These are phyloP conservation scores for Martes martes DNA, from an alignment of 2,113 vertebrate species.

Conservation along the genomic window DNA sequence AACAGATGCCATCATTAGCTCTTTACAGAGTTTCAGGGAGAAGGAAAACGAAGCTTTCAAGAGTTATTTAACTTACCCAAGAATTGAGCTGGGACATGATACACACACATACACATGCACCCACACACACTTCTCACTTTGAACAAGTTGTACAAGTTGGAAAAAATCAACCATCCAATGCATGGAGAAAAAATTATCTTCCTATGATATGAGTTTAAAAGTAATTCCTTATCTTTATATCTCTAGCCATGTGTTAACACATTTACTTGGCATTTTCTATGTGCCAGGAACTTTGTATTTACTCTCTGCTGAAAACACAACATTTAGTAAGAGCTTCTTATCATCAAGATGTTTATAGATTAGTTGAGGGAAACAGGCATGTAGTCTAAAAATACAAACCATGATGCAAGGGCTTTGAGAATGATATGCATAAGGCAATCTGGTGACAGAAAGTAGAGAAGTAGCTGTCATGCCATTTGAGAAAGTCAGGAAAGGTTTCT, in stretches of 20 bases:
- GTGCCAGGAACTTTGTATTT: neutral
- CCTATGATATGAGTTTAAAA: neutral
- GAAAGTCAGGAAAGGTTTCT: conserved; percentile 2
- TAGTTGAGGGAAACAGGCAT: neutral
- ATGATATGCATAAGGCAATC: neutral
- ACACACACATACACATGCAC: neutral
- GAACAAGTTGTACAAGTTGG: neutral
- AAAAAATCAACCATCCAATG: neutral
- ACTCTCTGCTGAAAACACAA: neutral
- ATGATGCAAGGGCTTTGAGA: neutral
- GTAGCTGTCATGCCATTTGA: neutral
- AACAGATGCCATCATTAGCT: neutral
- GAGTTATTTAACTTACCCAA: neutral
- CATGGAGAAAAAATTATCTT: neutral
- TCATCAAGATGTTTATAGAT: neutral
- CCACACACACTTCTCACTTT: neutral
- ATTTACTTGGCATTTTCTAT: conserved; percentile 12
- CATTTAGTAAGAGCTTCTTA: neutral
- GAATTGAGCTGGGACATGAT: neutral
- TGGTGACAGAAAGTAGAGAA: neutral
- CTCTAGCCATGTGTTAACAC: neutral
- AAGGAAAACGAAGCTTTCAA: neutral
- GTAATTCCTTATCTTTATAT: neutral
- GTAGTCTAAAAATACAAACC: neutral
- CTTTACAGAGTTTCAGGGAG: neutral